Base-by-base conservation (phyloP, 2,888 invertebrate species). In the Diabrotica balteata region DNA sequence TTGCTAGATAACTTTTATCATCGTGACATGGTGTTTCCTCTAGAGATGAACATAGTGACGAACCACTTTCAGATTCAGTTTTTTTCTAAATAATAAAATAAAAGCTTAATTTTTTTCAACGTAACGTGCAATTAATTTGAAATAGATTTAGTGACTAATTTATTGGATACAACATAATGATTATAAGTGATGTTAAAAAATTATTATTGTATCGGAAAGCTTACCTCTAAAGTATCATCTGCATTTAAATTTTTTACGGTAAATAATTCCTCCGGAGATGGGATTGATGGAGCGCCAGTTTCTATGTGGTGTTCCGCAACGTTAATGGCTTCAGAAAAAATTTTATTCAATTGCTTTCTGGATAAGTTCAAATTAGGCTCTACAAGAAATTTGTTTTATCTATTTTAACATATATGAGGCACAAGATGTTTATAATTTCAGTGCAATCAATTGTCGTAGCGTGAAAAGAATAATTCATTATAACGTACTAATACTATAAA, bases 301-400 rank as follows among this genome's bases (percentile, higher is more conserved):
- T 80, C 78, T 9, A 84, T 73, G 50, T 77, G 70, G 58, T 80
- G 79, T 53, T 82, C 80, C 0, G 82, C 81, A 49, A 81, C 70
- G 8, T 72, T 60, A 52, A 84, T 70, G 3, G 81, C 78, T 74
- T 84, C 82, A 59, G 79, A 77, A 59, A 84, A 81, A 10, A 82
- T 70, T 66, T 76, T 68, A 58, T 83, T 80, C 45, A 83, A 74
- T 59, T 78, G 65, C 59, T 79, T 79, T 59, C 80, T 75, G 0
- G 81, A 77, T 22, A 79, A 72, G 60, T 81, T 80, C 50, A 73
- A 64, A 10, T 72, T 58, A 6, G 78, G 76, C 75, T 80, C 83
- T 83, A 53, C 17, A 67, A 62, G 32, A 32, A 5, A 32, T 32
- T 32, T 17, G n/a, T 32, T 32, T 32, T 32, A 32, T 2, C 32